Conservation (phyloP, 1,140 invertebrate species). For the Scaptomyza pallida region DNA sequence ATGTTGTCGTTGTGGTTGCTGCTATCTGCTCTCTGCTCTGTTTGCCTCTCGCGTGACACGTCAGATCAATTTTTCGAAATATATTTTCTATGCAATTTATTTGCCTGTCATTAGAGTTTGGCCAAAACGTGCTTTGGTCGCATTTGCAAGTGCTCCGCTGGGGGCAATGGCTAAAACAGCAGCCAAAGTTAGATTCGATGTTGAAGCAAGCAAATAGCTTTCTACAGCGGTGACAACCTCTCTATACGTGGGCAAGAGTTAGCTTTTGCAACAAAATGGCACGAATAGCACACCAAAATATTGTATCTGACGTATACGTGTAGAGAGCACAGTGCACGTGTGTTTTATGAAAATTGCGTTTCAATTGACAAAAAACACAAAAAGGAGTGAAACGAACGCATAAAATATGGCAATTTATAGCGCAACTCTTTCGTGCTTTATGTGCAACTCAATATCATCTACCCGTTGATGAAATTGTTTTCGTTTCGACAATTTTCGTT, state of each 20-base stretch:
- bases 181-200: not conserved
- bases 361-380: conserved; percentile 72
- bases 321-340: conserved; percentile 48
- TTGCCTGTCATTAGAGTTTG: conserved; percentile 81
- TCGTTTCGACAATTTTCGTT: conserved; percentile 65
- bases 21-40: not conserved
- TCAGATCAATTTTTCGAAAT: conserved; percentile 81
- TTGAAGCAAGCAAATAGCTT: not conserved
- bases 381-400: conserved; percentile 47
- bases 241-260: conserved; percentile 16
- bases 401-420: conserved; percentile 78
- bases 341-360: conserved; percentile 82
- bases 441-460: conserved; percentile 24
- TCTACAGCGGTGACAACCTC: conserved; percentile 54
- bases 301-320: conserved; percentile 52
- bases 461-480: conserved; percentile 74
- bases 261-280: conserved; percentile 41
- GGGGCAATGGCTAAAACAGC: conserved; percentile 55
- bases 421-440: conserved; percentile 69
- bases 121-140: conserved; percentile 75
- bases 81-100: conserved; percentile 79
- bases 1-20: conserved; percentile 11
- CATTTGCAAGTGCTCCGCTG: conserved; percentile 72
- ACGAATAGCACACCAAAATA: conserved; percentile 15
- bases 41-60: conserved; percentile 69